Percentiles rank a stretch among this genome's conserved stretches.
Conservation (phyloP, 1,140 invertebrate species). For the Ips typographus region DNA sequence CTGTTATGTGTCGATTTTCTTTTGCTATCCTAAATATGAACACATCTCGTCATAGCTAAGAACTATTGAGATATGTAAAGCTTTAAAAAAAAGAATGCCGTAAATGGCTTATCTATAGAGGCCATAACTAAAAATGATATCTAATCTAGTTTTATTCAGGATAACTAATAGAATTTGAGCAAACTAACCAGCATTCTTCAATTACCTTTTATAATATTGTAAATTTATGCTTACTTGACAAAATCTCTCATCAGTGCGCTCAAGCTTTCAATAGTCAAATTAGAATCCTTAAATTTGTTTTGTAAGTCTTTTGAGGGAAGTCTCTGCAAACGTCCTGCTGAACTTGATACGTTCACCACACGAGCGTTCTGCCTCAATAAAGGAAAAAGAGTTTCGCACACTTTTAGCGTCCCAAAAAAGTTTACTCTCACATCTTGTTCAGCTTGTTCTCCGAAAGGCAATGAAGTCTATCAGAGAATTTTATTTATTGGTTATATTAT, state of each 20-base stretch:
- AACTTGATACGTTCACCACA: constrained; percentile 76
- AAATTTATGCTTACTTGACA: constrained; percentile 55
- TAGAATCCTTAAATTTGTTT: constrained; percentile 55
- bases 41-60: background rate
- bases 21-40: constrained; percentile 53
- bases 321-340: constrained; percentile 59
- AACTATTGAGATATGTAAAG: background rate
- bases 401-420: constrained; percentile 64
- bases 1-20: constrained; percentile 53
- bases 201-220: background rate
- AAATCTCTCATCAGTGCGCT: constrained; percentile 66
- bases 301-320: constrained; percentile 59
- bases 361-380: constrained; percentile 65
- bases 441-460: constrained; percentile 63
- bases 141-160: too few species aligned
- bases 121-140: too few species aligned
- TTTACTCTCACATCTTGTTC: constrained; percentile 69
- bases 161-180: too few species aligned
- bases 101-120: too few species aligned
- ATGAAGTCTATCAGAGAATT: constrained; percentile 5
- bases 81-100: too few species aligned
- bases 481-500: background rate
- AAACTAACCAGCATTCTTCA: background rate
- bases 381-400: constrained; percentile 69
- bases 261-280: constrained; percentile 60